These are phyloP conservation scores for Hybognathus amarus DNA, from an alignment of 2,797 vertebrate genomes.

Conservation along the genomic window DNA sequence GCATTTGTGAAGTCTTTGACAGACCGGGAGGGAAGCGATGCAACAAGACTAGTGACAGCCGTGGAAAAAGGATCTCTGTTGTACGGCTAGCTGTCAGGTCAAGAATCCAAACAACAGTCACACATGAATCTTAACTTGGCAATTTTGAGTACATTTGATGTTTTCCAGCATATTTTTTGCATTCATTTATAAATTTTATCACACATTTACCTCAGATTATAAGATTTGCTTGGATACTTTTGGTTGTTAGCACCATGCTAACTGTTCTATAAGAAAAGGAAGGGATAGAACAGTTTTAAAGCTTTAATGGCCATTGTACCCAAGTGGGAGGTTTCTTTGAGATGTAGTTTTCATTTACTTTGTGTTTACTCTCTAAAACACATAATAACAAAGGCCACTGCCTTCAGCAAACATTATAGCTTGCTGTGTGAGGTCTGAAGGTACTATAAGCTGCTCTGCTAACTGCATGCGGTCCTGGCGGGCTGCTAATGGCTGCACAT, in stretches of 20 bases:
- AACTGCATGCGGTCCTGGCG: conserved; percentile 30
- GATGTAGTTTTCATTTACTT: conserved; percentile 51
- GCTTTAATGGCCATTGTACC: neutral
- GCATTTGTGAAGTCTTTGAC: neutral
- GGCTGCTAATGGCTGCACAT: conserved; percentile 39
- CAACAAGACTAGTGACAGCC: neutral
- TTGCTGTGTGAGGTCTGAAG: conserved; percentile 18
- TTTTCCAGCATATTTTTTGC: neutral
- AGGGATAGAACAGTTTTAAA: neutral
- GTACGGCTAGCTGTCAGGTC: conserved; percentile 1
- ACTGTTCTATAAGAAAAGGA: neutral
- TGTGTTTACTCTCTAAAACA: conserved; percentile 44
- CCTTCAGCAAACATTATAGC: conserved; percentile 37
- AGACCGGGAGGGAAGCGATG: neutral
- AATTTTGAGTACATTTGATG: neutral
- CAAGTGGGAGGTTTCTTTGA: conserved; percentile 23
- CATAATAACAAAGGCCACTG: conserved; percentile 25
- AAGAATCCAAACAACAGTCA: neutral
- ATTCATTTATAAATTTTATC: neutral
- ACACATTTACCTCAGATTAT: neutral
- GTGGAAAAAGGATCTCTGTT: neutral
- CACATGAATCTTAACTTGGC: neutral
- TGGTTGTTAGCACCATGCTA: neutral
- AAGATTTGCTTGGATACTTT: neutral
- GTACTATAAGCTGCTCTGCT: conserved; percentile 20